A percentile compares a stretch with the other conserved stretches of the same genome.
phyloP scores from a whole-genome alignment of 2,888 invertebrate species.

The Eilema depressum region DNA sequence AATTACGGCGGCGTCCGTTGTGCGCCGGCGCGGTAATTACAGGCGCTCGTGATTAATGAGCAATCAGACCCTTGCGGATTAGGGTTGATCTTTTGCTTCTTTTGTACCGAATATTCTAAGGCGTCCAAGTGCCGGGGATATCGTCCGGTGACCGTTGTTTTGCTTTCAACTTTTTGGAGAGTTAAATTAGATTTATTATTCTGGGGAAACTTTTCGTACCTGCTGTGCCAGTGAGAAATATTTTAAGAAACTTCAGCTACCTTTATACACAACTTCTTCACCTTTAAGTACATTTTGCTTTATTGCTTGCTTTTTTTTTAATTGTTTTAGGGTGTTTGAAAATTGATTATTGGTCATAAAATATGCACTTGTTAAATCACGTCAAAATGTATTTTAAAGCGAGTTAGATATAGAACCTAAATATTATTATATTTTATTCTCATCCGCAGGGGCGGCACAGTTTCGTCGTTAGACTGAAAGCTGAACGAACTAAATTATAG shows the following conservation, averaged over 20 bases:
- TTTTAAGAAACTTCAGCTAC: slow-evolving; percentile 35
- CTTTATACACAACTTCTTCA: slow-evolving; percentile 12
- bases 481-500: too few species aligned
- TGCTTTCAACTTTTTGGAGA: slow-evolving; percentile 54
- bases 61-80: slow-evolving; percentile 75
- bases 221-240: slow-evolving; percentile 26
- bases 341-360: background rate
- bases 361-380: background rate
- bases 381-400: background rate
- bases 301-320: background rate
- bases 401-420: too few species aligned
- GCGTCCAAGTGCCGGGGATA: slow-evolving; percentile 49
- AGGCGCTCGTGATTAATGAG: slow-evolving; percentile 83
- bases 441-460: too few species aligned
- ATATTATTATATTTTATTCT: too few species aligned
- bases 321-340: background rate
- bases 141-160: slow-evolving; percentile 49
- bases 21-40: slow-evolving; percentile 80
- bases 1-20: slow-evolving; percentile 67
- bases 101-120: slow-evolving; percentile 57
- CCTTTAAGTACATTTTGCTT: background rate
- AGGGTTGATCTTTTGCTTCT: slow-evolving; percentile 61
- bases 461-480: too few species aligned
- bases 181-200: slow-evolving; percentile 60
- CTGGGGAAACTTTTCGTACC: slow-evolving; percentile 46